Base-by-base conservation (phyloP, 2,888 invertebrate genomes). In the Caenorhabditis sp. region DNA sequence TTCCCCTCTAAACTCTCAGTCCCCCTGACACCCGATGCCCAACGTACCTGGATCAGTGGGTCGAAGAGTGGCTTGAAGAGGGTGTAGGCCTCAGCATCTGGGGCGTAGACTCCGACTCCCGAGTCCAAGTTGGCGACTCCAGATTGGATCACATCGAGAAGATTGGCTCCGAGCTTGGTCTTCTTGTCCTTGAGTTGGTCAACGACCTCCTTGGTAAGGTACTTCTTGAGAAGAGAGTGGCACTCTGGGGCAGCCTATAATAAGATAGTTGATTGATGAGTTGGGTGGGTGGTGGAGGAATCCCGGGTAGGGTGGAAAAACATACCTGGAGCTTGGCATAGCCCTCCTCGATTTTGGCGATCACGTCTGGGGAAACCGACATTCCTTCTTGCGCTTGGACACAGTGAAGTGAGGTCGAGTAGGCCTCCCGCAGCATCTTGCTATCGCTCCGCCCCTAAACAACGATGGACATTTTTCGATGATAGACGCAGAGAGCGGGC, bases 191-290 rank as follows among this genome's bases (percentile, higher is more conserved):
- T 97, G 88, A 96, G 95, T 92, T 95, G 95, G 92, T 97, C 96
- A 93, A 97, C 96, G 84, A 97, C 94, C 79, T 88, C 86, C 94
- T 95, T 95, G 93, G 96, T 95, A 92, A 97, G 95, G 94, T 96
- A 96, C 94, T 97, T 97, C 95, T 97, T 98, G 94, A 98, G 94
- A 93, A 98, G 95, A 84, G 97, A 97, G 94, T 97, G 96, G 93
- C 97, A 97, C 94, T 97, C 96, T 61, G 85, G 70, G 77, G 91
- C 89, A 35, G 80, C 89, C 91, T 91, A 85, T 12, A 88, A 88
- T 19, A 56, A n/a, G 38, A 19, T 22, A 22, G 24, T 54, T 24
- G 0, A 8, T 24, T 14, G 24, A 64, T 68, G 41, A 7, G n/a
- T 44, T 47, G 19, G 44, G 16, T 44, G 8, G 49, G 8, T 31